These are phyloP conservation scores for Anseranas semipalmata DNA, from an alignment of 2,113 vertebrate species.

Conservation along the genomic window DNA sequence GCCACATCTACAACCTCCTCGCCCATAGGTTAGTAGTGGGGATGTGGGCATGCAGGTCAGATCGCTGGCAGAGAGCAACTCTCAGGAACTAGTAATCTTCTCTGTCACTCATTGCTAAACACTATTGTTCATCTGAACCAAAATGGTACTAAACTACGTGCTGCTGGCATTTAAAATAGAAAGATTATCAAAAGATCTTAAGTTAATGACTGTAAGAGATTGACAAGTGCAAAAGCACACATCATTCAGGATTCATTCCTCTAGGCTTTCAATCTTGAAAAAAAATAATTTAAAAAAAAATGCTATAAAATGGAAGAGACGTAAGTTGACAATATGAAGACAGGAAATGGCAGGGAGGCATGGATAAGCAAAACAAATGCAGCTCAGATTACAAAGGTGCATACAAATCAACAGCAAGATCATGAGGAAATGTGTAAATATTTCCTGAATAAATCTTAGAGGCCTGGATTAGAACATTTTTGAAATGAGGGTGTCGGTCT, in stretches of 20 bases:
- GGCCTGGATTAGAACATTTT: neutral
- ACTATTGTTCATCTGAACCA: constrained; percentile 18
- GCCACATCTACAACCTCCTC: neutral
- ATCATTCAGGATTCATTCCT: constrained; percentile 33
- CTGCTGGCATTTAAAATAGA: constrained; percentile 31
- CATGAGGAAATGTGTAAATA: neutral
- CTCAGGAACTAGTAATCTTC: neutral
- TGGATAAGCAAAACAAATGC: constrained; percentile 33
- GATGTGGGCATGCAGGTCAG: neutral
- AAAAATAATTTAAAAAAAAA: neutral
- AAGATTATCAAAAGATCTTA: constrained; percentile 47
- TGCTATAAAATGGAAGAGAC: constrained; percentile 50
- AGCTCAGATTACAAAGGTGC: neutral
- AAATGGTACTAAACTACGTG: constrained; percentile 7
- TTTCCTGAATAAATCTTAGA: neutral
- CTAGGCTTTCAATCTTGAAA: neutral
- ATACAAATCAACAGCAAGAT: neutral
- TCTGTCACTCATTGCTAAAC: neutral
- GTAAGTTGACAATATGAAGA: constrained; percentile 29
- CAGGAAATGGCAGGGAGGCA: neutral
- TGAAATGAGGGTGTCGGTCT: neutral
- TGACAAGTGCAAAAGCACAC: constrained; percentile 65
- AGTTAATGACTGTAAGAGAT: constrained; percentile 41
- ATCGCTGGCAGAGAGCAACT: neutral
- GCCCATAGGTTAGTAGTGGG: neutral